A percentile compares a stretch with the other conserved stretches of the same genome.
These are phyloP conservation scores for Drosophila multiciliata DNA, from an alignment of 2,888 invertebrate species.

Conservation along the genomic window DNA sequence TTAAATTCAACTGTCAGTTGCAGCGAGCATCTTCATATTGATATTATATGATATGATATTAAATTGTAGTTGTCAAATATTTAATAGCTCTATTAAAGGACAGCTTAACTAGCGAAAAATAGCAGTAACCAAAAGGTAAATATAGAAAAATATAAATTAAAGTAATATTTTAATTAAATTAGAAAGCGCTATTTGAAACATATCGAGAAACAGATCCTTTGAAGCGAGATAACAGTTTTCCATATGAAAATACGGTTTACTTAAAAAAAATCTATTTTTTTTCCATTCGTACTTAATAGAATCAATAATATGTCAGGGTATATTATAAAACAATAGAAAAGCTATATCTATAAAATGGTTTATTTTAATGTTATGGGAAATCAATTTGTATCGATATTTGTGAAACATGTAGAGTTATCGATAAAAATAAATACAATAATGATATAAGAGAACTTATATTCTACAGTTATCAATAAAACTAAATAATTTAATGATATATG, in stretches of 20 bases:
- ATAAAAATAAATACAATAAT: not conserved
- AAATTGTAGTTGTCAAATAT: not conserved
- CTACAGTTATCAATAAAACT: not conserved
- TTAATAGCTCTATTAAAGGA: not conserved
- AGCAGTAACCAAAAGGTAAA: not conserved
- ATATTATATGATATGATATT: not conserved
- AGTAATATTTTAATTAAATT: too few species aligned
- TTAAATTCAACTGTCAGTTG: slow-evolving; percentile 13
- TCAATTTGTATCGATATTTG: too few species aligned
- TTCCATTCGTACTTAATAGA: too few species aligned
- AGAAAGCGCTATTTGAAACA: not conserved
- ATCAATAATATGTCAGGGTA: too few species aligned
- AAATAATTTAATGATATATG: not conserved
- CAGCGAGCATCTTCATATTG: not conserved
- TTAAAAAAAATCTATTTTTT: too few species aligned
- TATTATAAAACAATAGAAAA: too few species aligned
- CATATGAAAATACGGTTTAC: too few species aligned
- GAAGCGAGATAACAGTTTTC: too few species aligned
- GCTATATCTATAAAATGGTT: too few species aligned
- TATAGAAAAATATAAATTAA: not conserved
- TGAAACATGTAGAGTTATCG: too few species aligned
- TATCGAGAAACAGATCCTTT: not conserved
- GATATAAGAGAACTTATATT: not conserved
- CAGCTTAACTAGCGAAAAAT: not conserved
- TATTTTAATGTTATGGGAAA: too few species aligned